Conservation (phyloP, 30 jellyfish, hydroid and myxozoan species). For the Aurelia aurita region DNA sequence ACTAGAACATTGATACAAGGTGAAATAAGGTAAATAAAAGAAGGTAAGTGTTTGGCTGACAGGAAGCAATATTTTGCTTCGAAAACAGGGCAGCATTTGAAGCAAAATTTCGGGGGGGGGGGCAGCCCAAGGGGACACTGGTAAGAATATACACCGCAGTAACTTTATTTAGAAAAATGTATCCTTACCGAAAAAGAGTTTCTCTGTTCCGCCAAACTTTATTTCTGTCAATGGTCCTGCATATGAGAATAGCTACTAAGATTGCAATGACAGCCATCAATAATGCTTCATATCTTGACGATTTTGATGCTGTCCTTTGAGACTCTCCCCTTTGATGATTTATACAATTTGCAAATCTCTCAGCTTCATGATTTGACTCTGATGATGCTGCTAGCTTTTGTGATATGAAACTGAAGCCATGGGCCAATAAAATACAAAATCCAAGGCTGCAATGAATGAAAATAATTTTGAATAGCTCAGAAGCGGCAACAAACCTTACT, state of each 20-base stretch:
- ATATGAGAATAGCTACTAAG: constrained; percentile 23
- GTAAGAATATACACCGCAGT: too few species aligned
- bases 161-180: too few species aligned
- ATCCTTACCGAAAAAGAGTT: constrained; percentile 71
- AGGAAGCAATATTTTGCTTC: too few species aligned
- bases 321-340: not conserved
- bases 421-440: constrained; percentile 74
- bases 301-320: not conserved
- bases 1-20: too few species aligned
- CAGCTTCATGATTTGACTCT: not conserved
- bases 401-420: constrained; percentile 52
- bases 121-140: too few species aligned
- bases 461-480: too few species aligned
- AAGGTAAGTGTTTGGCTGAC: too few species aligned
- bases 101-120: too few species aligned
- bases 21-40: too few species aligned
- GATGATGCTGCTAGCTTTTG: not conserved
- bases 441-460: constrained; percentile 61
- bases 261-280: constrained; percentile 9
- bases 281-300: not conserved
- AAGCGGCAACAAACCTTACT: too few species aligned
- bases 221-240: constrained; percentile 68
- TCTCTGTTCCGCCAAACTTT: constrained; percentile 89
- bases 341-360: not conserved
- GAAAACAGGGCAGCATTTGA: too few species aligned